Evolutionary conservation across 53 echinoderm and acorn worm genomes (phyloP).

Genomic region (Actinopyga echinites): DNA sequence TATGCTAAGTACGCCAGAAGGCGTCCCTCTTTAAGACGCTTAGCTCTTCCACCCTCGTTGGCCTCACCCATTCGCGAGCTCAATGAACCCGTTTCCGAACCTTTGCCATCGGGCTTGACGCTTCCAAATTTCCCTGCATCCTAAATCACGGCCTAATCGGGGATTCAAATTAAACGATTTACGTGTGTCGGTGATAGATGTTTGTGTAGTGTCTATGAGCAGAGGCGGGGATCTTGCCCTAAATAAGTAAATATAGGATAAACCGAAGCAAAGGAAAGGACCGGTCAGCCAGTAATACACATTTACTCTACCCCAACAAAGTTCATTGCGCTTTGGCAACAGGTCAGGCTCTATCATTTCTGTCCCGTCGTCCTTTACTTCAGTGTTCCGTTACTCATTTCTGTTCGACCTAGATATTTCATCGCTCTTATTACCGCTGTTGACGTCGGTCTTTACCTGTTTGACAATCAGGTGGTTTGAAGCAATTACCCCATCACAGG

Average conservation of each 20-base stretch:
- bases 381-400: conserved; percentile 14
- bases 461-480: no score
- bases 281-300: no score
- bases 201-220: conserved; percentile 2
- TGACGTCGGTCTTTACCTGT: conserved; percentile 16
- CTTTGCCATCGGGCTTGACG: no score
- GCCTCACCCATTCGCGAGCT: no score
- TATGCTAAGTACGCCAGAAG: no score
- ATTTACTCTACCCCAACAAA: neutral
- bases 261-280: neutral
- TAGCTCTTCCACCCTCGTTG: no score
- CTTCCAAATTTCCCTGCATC: no score
- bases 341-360: neutral
- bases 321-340: conserved; percentile 26
- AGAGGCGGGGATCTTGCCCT: neutral
- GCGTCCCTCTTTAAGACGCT: no score
- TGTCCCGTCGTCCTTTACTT: no score
- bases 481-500: no score
- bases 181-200: conserved; percentile 2
- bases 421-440: neutral
- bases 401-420: conserved; percentile 16
- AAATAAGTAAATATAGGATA: neutral
- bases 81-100: no score
- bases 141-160: no score
- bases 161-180: neutral